Conservation (phyloP, 1,140 invertebrate genomes). For the Planococcus citri region DNA sequence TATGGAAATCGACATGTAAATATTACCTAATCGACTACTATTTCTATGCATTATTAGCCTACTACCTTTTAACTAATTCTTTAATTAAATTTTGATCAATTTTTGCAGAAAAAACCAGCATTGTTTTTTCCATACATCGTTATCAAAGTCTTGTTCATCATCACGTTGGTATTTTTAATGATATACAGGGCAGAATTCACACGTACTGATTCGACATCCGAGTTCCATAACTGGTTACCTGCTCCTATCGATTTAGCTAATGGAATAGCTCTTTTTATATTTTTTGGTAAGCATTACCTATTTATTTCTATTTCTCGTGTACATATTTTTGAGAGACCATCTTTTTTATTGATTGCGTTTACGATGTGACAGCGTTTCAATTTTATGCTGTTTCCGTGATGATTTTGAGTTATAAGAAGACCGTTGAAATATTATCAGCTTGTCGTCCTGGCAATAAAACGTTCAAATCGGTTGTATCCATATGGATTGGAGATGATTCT, state of each 20-base stretch:
- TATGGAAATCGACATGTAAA: neutral
- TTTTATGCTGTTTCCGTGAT: neutral
- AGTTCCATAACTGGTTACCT: too few relatives aligned
- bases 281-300: too few relatives aligned
- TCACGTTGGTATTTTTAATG: neutral
- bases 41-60: too few relatives aligned
- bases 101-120: neutral
- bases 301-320: too few relatives aligned
- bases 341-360: too few relatives aligned
- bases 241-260: too few relatives aligned
- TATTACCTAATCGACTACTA: neutral
- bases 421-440: neutral
- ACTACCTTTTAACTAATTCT: too few relatives aligned
- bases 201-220: too few relatives aligned
- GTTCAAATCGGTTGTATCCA: neutral
- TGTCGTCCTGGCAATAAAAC: neutral
- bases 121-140: neutral
- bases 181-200: neutral
- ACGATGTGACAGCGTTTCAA: neutral
- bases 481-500: neutral
- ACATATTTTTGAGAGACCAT: too few relatives aligned
- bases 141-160: neutral
- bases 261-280: too few relatives aligned
- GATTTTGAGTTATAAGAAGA: neutral
- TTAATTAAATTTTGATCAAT: too few relatives aligned